phyloP scores from a whole-genome alignment of 2,797 vertebrate genomes.

The Arnoldichthys spilopterus region DNA sequence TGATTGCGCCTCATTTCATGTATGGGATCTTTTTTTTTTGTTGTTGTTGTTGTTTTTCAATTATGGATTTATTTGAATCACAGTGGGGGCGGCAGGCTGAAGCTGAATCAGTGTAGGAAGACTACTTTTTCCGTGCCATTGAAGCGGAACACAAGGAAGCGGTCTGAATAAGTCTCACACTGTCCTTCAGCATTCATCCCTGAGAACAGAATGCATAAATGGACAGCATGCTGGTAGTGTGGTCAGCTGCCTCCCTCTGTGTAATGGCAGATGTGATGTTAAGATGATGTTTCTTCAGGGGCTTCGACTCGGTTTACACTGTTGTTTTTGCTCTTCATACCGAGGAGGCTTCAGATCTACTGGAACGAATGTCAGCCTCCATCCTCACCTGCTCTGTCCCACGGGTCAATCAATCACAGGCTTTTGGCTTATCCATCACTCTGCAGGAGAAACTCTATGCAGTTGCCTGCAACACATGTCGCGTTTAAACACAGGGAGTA shows the following conservation, averaged over 20 bases:
- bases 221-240: background rate
- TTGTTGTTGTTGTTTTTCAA: slow-evolving; percentile 48
- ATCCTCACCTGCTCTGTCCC: slow-evolving; percentile 66
- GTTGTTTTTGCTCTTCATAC: slow-evolving; percentile 65
- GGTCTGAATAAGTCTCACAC: background rate
- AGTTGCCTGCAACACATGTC: slow-evolving; percentile 46
- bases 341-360: slow-evolving; percentile 67
- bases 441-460: slow-evolving; percentile 48
- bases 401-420: slow-evolving; percentile 59
- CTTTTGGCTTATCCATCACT: slow-evolving; percentile 52
- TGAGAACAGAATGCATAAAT: background rate
- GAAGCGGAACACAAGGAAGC: background rate
- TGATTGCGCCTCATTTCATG: slow-evolving; percentile 36
- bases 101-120: background rate
- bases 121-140: background rate
- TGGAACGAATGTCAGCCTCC: slow-evolving; percentile 70
- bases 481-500: slow-evolving; percentile 48
- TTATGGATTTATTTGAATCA: slow-evolving; percentile 34
- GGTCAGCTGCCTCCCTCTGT: background rate
- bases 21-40: slow-evolving; percentile 4
- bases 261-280: background rate
- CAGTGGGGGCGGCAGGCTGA: slow-evolving; percentile 7
- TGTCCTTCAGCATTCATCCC: background rate
- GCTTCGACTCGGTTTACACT: slow-evolving; percentile 51
- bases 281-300: slow-evolving; percentile 5